Percentiles rank a stretch among this genome's conserved stretches.
Conservation (phyloP, 1,140 invertebrate genomes). For the Anthonomus grandis region DNA sequence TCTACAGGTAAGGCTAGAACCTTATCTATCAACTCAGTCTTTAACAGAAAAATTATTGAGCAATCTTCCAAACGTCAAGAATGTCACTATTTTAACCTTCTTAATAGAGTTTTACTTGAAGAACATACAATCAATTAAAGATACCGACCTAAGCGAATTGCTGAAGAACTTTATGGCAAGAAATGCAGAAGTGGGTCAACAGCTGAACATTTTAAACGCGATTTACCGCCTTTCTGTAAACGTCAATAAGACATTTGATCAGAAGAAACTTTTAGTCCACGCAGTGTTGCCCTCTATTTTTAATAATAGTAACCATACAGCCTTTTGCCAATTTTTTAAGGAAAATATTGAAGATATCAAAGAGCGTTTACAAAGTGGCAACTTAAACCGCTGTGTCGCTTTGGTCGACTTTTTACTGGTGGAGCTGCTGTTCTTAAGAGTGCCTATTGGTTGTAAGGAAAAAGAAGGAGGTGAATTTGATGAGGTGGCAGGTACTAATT, state of each 20-base stretch:
- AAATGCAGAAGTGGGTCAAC: conserved; percentile 2
- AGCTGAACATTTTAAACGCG: conserved; percentile 10
- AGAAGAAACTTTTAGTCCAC: conserved; percentile 13
- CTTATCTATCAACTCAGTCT: neutral
- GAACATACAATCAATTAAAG: neutral
- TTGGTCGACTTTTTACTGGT: conserved; percentile 28
- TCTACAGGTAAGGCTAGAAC: neutral
- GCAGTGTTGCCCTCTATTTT: conserved; percentile 24
- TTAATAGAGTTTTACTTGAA: conserved; percentile 19
- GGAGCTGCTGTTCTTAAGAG: conserved; percentile 36
- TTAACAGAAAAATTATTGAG: conserved; percentile 17
- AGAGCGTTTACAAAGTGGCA: too few relatives aligned
- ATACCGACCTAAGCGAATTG: conserved; percentile 12
- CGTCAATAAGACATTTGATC: neutral
- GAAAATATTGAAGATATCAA: conserved; percentile 27
- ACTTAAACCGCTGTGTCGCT: conserved; percentile 11
- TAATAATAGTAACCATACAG: conserved; percentile 15
- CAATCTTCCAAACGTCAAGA: conserved; percentile 13
- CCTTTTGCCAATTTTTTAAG: conserved; percentile 29
- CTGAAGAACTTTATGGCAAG: conserved; percentile 19
- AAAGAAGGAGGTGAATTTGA: conserved; percentile 4
- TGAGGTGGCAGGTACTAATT: conserved; percentile 11
- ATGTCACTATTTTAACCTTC: conserved; percentile 25
- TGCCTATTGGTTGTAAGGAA: conserved; percentile 23
- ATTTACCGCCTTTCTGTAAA: conserved; percentile 1